phyloP scores from a whole-genome alignment of 2,888 invertebrate species.

The Linnaemya vulpina region DNA sequence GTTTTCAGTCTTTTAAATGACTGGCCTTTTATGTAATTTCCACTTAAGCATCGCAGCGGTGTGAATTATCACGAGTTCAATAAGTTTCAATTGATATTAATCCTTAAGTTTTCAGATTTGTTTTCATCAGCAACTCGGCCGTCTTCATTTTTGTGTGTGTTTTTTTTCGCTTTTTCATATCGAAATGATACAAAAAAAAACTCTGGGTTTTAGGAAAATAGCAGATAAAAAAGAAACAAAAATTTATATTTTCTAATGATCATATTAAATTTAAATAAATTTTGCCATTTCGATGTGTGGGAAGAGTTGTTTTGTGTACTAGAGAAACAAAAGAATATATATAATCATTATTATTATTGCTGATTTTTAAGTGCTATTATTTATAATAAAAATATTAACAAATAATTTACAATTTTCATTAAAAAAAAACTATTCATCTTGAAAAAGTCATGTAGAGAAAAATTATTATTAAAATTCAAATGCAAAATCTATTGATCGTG shows the following conservation, averaged over 20 bases:
- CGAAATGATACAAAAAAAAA: constrained; percentile 37
- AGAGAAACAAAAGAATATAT: constrained; percentile 43
- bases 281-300: constrained; percentile 59
- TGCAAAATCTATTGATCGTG: neutral
- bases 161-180: constrained; percentile 1
- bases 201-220: neutral
- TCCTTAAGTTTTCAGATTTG: constrained; percentile 64
- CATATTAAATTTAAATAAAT: constrained; percentile 66
- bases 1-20: constrained; percentile 1
- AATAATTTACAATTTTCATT: constrained; percentile 48
- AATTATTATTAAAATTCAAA: constrained; percentile 28
- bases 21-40: constrained; percentile 40
- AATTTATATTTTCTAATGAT: constrained; percentile 9
- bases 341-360: constrained; percentile 29
- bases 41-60: constrained; percentile 35
- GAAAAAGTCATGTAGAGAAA: constrained; percentile 9
- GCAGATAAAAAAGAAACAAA: neutral
- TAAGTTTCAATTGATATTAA: constrained; percentile 70
- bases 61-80: constrained; percentile 72
- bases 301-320: constrained; percentile 43
- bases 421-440: constrained; percentile 17
- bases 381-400: constrained; percentile 56
- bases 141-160: no score
- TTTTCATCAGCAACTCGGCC: constrained; percentile 57
- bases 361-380: constrained; percentile 34